phyloP scores from a whole-genome alignment of 2,113 vertebrate genomes.

The Sialia sialis region DNA sequence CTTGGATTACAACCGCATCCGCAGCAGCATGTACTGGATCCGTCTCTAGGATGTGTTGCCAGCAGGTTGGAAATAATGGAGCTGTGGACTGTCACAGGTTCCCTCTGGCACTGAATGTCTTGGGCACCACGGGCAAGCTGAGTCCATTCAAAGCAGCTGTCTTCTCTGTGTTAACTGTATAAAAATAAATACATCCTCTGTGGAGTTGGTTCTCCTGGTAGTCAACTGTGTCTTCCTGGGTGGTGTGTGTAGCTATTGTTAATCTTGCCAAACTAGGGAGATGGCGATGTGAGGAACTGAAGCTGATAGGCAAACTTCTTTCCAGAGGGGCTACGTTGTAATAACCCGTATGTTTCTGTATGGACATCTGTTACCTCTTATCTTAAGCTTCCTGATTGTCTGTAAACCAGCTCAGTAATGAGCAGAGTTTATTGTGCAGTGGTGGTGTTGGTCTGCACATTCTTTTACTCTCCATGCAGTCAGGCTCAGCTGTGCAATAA shows the following conservation, averaged over 20 bases:
- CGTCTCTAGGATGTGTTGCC: slow-evolving; percentile 75
- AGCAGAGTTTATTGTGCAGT: neutral
- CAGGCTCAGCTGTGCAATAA: neutral
- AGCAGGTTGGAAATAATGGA: neutral
- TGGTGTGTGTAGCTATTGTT: neutral
- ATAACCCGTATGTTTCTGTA: neutral
- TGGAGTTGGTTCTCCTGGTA: neutral
- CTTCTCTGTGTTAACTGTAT: neutral
- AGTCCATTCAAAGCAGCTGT: neutral
- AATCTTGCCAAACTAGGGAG: neutral
- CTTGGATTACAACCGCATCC: slow-evolving; percentile 93
- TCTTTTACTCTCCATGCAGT: neutral
- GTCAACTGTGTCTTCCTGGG: neutral
- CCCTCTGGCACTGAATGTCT: neutral
- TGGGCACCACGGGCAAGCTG: neutral
- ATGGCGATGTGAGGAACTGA: neutral
- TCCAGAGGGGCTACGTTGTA: neutral
- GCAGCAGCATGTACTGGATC: slow-evolving; percentile 93
- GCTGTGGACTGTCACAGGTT: neutral
- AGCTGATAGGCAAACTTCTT: neutral
- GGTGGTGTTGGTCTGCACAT: neutral
- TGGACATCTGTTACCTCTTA: neutral
- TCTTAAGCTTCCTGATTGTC: neutral
- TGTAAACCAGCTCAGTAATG: neutral
- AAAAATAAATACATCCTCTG: slow-evolving; percentile 3